phyloP scores from a whole-genome alignment of 2,797 vertebrate genomes.

The Syncerus caffer region DNA sequence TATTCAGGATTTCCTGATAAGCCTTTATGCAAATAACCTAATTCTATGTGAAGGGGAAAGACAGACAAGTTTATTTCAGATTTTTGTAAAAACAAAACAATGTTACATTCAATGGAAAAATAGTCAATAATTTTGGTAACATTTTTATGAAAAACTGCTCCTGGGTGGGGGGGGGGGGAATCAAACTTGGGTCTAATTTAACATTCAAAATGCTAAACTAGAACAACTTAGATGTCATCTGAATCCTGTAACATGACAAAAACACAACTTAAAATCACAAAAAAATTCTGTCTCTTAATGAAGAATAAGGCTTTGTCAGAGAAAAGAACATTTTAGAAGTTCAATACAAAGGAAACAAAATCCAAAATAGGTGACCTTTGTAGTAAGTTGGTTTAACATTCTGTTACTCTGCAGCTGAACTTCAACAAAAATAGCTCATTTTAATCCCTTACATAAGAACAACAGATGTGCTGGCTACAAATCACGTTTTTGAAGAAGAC shows the following conservation, averaged over 20 bases:
- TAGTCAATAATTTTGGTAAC: neutral
- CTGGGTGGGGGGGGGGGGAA: neutral
- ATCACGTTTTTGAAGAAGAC: slow-evolving; percentile 25
- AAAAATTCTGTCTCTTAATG: neutral
- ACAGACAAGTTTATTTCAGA: neutral
- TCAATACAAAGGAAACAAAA: slow-evolving; percentile 27
- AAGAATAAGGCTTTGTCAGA: neutral
- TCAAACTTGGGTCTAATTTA: neutral
- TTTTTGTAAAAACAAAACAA: neutral
- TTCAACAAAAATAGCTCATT: slow-evolving; percentile 68
- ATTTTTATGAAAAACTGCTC: neutral
- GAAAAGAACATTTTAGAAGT: slow-evolving; percentile 18
- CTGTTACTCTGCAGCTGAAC: slow-evolving; percentile 44
- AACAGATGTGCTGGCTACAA: slow-evolving; percentile 69
- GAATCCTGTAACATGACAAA: neutral
- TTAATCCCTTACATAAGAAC: slow-evolving; percentile 60
- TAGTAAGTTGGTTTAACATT: slow-evolving; percentile 31
- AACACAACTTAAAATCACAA: neutral
- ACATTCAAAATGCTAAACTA: neutral
- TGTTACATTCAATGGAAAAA: neutral
- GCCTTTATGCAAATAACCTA: neutral
- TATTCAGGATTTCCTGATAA: neutral
- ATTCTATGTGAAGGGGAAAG: neutral
- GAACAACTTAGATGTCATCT: neutral
- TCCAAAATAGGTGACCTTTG: slow-evolving; percentile 35